These are phyloP conservation scores for Cyclina sinensis DNA, from an alignment of 1,140 invertebrate species.

Conservation along the genomic window DNA sequence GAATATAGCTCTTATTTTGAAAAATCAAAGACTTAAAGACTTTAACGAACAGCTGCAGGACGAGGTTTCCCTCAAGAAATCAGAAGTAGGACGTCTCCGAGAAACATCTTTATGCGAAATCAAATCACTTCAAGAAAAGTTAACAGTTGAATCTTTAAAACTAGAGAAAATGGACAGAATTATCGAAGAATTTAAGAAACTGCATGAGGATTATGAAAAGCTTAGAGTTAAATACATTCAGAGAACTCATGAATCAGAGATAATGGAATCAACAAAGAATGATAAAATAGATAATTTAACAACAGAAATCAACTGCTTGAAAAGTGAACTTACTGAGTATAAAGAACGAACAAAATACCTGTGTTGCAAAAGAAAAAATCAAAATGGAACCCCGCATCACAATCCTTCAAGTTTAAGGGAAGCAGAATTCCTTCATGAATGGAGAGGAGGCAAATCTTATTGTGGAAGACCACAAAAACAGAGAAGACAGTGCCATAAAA, in stretches of 20 bases:
- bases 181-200: background rate
- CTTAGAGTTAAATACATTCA: background rate
- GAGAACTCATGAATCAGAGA: background rate
- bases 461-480: background rate
- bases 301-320: background rate
- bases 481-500: background rate
- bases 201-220: background rate
- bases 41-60: background rate
- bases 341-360: background rate
- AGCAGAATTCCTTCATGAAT: background rate
- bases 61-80: background rate
- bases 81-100: background rate
- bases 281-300: background rate
- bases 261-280: background rate
- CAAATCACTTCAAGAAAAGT: background rate
- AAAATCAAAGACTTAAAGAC: constrained; percentile 17
- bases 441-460: background rate
- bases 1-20: background rate
- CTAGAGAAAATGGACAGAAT: background rate
- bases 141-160: background rate
- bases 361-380: background rate
- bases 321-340: background rate
- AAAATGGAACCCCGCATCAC: background rate
- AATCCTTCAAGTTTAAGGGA: background rate
- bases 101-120: background rate